Evolutionary conservation across 1,140 invertebrate genomes (phyloP).

Genomic region (Tetraneura akinire): DNA sequence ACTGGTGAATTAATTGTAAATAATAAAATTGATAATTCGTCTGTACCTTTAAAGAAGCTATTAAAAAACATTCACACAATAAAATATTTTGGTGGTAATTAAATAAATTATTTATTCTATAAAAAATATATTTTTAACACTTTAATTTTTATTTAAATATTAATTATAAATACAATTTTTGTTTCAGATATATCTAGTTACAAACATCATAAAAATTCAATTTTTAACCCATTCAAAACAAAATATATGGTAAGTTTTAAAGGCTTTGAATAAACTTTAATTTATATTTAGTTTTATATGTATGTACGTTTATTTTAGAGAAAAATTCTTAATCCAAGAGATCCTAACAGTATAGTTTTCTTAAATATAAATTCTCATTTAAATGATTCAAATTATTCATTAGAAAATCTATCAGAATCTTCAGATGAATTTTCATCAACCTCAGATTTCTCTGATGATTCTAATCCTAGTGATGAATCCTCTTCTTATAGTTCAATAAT

Average conservation of each 20-base stretch:
- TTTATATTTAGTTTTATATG: background rate
- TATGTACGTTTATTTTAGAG: background rate
- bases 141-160: too few relatives aligned
- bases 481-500: background rate
- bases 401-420: background rate
- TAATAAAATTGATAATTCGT: background rate
- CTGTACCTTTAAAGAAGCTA: constrained; percentile 1
- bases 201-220: background rate
- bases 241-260: background rate
- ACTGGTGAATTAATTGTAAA: background rate
- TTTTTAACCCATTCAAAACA: constrained; percentile 16
- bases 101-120: too few relatives aligned
- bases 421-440: background rate
- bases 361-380: background rate
- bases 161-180: too few relatives aligned
- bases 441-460: background rate
- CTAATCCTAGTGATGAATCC: background rate
- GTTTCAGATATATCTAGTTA: background rate
- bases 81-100: constrained; percentile 21
- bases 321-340: constrained; percentile 3
- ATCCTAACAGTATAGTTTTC: background rate
- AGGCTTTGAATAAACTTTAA: background rate
- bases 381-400: background rate
- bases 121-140: too few relatives aligned
- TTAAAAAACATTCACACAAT: background rate